These are phyloP conservation scores for Lagocephalus sceleratus DNA, from an alignment of 2,797 vertebrate species.

Conservation along the genomic window DNA sequence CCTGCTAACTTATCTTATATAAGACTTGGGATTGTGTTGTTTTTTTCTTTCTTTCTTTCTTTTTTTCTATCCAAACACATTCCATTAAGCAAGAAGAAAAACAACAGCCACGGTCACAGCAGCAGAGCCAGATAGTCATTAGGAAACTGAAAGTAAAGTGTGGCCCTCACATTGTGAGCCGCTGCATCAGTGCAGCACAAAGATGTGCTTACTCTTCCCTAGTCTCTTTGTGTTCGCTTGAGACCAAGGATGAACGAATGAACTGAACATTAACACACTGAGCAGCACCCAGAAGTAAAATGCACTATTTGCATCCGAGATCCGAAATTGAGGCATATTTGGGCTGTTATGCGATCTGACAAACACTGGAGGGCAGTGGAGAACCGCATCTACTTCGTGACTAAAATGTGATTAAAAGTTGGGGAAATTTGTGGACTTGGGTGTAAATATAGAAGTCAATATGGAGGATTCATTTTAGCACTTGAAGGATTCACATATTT, in stretches of 20 bases:
- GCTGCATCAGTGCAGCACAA: too few relatives aligned
- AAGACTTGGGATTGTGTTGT: neutral
- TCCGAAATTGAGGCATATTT: neutral
- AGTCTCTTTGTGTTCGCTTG: neutral
- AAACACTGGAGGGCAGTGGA: conserved; percentile 65
- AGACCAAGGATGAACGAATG: too few relatives aligned
- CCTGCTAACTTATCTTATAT: neutral
- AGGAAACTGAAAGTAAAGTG: conserved; percentile 19
- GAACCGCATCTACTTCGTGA: conserved; percentile 1
- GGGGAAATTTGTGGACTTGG: neutral
- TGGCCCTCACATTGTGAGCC: too few relatives aligned
- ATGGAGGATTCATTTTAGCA: too few relatives aligned
- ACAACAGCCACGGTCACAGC: conserved; percentile 6
- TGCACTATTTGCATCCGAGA: too few relatives aligned
- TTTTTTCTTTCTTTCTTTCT: neutral
- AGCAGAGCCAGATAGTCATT: conserved; percentile 8
- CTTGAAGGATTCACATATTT: too few relatives aligned
- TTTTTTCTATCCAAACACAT: neutral
- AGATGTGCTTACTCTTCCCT: too few relatives aligned
- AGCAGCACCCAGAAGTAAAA: too few relatives aligned
- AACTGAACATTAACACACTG: too few relatives aligned
- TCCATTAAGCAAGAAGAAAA: conserved; percentile 6
- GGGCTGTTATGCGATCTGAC: conserved; percentile 26
- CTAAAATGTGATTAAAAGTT: conserved; percentile 9
- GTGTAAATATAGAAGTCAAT: neutral